These are phyloP conservation scores for Neoscelio sp. DNA, from an alignment of 2,888 invertebrate genomes.

Conservation along the genomic window DNA sequence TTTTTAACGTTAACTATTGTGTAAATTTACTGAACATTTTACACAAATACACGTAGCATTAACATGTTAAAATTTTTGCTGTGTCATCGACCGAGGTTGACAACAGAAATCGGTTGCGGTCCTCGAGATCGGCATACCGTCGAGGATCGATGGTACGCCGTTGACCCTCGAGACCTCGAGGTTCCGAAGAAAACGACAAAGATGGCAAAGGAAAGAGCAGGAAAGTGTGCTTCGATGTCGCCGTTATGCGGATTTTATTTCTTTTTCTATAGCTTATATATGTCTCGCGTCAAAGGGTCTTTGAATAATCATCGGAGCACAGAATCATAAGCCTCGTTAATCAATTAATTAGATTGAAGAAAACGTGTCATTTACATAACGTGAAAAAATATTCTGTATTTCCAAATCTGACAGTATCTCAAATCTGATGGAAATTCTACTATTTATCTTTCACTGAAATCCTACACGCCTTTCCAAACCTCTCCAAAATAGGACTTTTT, in stretches of 20 bases:
- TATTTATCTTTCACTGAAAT: too few species aligned
- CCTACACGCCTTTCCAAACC: too few species aligned
- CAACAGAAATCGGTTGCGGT: slow-evolving; percentile 53
- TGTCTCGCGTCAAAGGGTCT: slow-evolving; percentile 13
- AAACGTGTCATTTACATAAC: too few species aligned
- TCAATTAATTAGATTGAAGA: too few species aligned
- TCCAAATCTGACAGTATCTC: too few species aligned
- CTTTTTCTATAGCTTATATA: slow-evolving; percentile 39
- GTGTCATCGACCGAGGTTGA: slow-evolving; percentile 52
- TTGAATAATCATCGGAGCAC: neutral
- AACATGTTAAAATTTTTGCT: slow-evolving; percentile 15
- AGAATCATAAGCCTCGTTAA: neutral
- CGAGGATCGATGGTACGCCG: slow-evolving; percentile 54
- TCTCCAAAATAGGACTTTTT: too few species aligned
- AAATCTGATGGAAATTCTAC: too few species aligned
- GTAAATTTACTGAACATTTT: too few species aligned
- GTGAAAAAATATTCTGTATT: too few species aligned
- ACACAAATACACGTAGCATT: too few species aligned
- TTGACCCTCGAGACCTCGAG: slow-evolving; percentile 41
- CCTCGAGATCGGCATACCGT: slow-evolving; percentile 54
- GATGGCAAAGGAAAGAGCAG: slow-evolving; percentile 44
- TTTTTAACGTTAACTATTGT: too few species aligned
- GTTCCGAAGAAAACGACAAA: slow-evolving; percentile 53
- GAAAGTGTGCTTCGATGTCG: slow-evolving; percentile 42
- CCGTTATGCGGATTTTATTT: slow-evolving; percentile 53